Percentiles rank a stretch among this genome's conserved stretches.
phyloP scores from a whole-genome alignment of 2,113 vertebrate genomes.

The Dicentrarchus labrax region DNA sequence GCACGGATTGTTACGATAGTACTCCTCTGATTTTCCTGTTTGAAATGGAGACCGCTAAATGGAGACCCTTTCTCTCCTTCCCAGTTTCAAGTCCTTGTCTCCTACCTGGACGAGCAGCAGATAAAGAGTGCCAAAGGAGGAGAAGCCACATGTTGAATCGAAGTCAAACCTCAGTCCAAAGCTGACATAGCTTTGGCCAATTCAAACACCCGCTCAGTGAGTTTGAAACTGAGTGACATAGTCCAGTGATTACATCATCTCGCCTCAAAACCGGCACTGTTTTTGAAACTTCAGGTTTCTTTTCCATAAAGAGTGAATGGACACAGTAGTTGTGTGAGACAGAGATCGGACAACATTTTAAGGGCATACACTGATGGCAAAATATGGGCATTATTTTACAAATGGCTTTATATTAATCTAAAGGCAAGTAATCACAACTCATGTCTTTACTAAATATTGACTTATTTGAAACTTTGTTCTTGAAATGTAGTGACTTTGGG shows the following conservation, averaged over 20 bases:
- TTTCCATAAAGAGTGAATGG: slow-evolving; percentile 29
- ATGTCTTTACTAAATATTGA: neutral
- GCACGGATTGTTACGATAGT: neutral
- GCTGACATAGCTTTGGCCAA: slow-evolving; percentile 62
- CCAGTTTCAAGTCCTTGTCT: slow-evolving; percentile 24
- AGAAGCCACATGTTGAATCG: slow-evolving; percentile 59
- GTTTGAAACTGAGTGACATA: slow-evolving; percentile 52
- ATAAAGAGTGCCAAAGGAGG: slow-evolving; percentile 25
- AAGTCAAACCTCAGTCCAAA: slow-evolving; percentile 60
- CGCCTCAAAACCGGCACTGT: slow-evolving; percentile 14
- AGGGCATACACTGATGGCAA: neutral
- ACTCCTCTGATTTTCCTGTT: slow-evolving; percentile 26
- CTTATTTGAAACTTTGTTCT: neutral
- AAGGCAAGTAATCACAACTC: neutral
- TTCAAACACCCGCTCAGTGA: slow-evolving; percentile 63
- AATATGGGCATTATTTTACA: neutral
- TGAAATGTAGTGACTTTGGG: neutral
- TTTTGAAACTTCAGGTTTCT: slow-evolving; percentile 19
- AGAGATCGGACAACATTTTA: neutral
- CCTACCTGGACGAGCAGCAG: slow-evolving; percentile 23
- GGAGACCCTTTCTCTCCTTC: slow-evolving; percentile 1
- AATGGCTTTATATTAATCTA: neutral
- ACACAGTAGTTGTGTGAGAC: neutral
- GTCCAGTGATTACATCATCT: slow-evolving; percentile 57
- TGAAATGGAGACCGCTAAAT: slow-evolving; percentile 22